A percentile compares a stretch with the other conserved stretches of the same genome.
phyloP scores from a whole-genome alignment of 1,140 invertebrate species.

The Drosophila orena region DNA sequence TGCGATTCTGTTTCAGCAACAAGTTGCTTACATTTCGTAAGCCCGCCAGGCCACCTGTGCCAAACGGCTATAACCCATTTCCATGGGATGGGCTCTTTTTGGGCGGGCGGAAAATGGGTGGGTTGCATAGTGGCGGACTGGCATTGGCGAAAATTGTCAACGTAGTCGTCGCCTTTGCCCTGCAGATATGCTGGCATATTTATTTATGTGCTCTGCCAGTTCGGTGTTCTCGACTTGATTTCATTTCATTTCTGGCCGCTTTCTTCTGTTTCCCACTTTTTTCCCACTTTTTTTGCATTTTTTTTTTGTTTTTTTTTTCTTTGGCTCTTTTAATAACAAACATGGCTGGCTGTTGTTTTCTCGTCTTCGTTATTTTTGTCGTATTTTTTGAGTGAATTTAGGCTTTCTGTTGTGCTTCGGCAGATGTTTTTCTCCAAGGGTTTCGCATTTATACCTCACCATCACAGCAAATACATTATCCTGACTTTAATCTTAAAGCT shows the following conservation, averaged over 20 bases:
- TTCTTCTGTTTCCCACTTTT: conserved; percentile 29
- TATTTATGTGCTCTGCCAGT: conserved; percentile 57
- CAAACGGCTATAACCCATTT: conserved; percentile 40
- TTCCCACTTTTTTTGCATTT: conserved; percentile 13
- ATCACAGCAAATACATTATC: conserved; percentile 2
- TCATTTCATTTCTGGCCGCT: conserved; percentile 44
- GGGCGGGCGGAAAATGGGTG: neutral
- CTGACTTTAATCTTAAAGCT: conserved; percentile 46
- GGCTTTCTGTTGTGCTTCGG: conserved; percentile 40
- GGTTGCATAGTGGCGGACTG: neutral
- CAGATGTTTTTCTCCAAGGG: conserved; percentile 51
- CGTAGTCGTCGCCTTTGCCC: conserved; percentile 31
- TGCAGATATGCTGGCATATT: conserved; percentile 53
- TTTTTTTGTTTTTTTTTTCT: conserved; percentile 33
- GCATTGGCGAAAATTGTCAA: conserved; percentile 44
- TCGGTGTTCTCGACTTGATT: conserved; percentile 43
- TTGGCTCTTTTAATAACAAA: conserved; percentile 53
- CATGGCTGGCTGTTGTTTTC: conserved; percentile 33
- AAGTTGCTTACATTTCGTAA: conserved; percentile 58
- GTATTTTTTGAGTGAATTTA: conserved; percentile 38
- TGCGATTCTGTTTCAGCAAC: conserved; percentile 51
- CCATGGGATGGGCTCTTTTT: neutral
- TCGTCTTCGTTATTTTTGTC: conserved; percentile 35
- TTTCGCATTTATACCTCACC: conserved; percentile 17
- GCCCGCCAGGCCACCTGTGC: conserved; percentile 40